These are phyloP conservation scores for Vimba vimba DNA, from an alignment of 2,113 vertebrate species.

Conservation along the genomic window DNA sequence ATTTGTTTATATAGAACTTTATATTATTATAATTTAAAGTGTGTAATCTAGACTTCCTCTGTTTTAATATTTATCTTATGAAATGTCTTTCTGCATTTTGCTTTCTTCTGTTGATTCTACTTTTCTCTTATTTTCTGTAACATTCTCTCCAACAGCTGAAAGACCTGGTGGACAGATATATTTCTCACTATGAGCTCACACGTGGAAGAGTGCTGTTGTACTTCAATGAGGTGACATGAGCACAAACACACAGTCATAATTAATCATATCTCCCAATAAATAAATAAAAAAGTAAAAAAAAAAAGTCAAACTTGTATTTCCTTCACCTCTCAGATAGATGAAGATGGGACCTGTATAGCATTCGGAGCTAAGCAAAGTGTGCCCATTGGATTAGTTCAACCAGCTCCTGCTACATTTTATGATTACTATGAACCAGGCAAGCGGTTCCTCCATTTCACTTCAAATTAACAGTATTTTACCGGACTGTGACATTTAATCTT, in stretches of 20 bases:
- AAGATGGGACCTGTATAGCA: slow-evolving; percentile 68
- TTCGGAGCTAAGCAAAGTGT: slow-evolving; percentile 80
- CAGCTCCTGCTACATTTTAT: slow-evolving; percentile 80
- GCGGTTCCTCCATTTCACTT: background rate
- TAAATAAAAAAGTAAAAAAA: background rate
- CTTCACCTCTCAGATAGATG: slow-evolving; percentile 60
- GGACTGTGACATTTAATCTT: no score
- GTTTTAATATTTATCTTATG: background rate
- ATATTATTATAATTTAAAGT: no score
- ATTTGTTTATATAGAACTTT: background rate
- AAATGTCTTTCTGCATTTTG: background rate
- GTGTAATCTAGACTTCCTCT: background rate
- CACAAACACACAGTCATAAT: background rate
- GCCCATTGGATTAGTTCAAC: slow-evolving; percentile 81
- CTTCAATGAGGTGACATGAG: slow-evolving; percentile 68
- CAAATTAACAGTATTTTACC: no score
- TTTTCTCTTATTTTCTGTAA: background rate
- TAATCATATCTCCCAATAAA: background rate
- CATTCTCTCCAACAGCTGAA: slow-evolving; percentile 62
- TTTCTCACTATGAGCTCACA: slow-evolving; percentile 74
- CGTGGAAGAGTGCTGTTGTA: slow-evolving; percentile 73
- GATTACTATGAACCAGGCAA: slow-evolving; percentile 86
- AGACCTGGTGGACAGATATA: slow-evolving; percentile 63
- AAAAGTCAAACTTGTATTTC: background rate
- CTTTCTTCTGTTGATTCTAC: background rate